A percentile compares a stretch with the other conserved stretches of the same genome.
Conservation (phyloP, 2,888 invertebrate genomes). For the Cephalotes varians region DNA sequence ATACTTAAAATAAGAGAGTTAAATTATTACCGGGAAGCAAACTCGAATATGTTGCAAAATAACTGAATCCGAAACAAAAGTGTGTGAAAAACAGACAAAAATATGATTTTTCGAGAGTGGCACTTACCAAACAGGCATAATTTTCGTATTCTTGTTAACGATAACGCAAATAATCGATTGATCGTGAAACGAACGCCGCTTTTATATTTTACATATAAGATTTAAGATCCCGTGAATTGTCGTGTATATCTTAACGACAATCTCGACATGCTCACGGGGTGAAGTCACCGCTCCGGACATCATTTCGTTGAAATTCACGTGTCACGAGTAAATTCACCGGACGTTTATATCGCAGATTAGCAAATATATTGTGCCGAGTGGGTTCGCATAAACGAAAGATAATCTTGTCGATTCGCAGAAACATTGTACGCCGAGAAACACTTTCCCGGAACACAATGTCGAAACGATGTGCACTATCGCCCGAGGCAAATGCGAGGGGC, state of each 20-base stretch:
- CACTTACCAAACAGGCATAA: constrained; percentile 14
- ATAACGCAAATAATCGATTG: constrained; percentile 25
- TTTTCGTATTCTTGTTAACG: constrained; percentile 33
- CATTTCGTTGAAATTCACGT: constrained; percentile 53
- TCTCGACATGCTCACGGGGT: constrained; percentile 44
- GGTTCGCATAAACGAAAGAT: constrained; percentile 43
- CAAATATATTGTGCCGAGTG: constrained; percentile 36
- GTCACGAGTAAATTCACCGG: constrained; percentile 51
- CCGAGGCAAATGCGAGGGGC: constrained; percentile 33
- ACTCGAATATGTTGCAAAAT: background rate
- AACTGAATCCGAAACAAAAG: background rate
- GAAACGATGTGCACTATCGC: constrained; percentile 49
- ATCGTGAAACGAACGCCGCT: background rate
- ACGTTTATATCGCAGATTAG: constrained; percentile 53
- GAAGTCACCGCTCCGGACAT: constrained; percentile 38
- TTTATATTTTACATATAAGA: constrained; percentile 20
- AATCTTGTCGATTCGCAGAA: constrained; percentile 50
- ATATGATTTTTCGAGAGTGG: constrained; percentile 11
- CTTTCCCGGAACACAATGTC: constrained; percentile 48
- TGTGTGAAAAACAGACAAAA: background rate
- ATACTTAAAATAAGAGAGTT: background rate
- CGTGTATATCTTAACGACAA: constrained; percentile 51
- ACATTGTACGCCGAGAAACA: constrained; percentile 36
- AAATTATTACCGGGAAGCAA: background rate
- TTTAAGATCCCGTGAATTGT: constrained; percentile 42